Conservation (phyloP, 2,113 vertebrate genomes). For the Petrocephalus microphthalmus region DNA sequence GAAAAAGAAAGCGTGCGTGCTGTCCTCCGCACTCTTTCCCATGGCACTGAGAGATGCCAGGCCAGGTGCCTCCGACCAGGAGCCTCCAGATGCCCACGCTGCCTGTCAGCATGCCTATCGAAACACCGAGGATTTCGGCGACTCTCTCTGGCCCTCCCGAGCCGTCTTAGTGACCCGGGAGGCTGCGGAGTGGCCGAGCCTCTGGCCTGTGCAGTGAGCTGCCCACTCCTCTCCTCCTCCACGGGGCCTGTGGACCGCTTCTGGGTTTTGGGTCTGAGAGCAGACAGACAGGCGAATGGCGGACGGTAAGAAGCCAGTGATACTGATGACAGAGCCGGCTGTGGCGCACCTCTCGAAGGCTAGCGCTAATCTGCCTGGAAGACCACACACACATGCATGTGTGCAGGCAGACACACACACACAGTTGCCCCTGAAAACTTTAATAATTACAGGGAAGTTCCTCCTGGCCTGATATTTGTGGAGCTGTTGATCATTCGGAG, state of each 20-base stretch:
- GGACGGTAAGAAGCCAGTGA: background rate
- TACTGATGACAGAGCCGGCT: background rate
- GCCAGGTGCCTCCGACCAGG: background rate
- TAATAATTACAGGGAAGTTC: slow-evolving; percentile 10
- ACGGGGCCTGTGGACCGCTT: background rate
- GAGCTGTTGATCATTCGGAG: background rate
- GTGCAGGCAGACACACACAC: background rate
- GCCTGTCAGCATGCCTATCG: no score
- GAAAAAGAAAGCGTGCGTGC: background rate
- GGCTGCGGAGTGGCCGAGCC: background rate
- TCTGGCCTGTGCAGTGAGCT: background rate
- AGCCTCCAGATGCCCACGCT: background rate
- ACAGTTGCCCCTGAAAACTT: background rate
- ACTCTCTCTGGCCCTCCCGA: background rate
- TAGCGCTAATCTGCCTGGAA: background rate
- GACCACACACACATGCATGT: background rate
- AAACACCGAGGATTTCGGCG: background rate
- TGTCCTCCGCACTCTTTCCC: background rate
- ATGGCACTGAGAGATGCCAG: background rate
- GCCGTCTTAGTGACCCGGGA: background rate
- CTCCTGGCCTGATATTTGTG: background rate
- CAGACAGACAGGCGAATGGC: background rate
- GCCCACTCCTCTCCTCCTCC: background rate
- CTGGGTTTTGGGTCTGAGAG: no score
- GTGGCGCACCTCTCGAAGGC: background rate